Evolutionary conservation across 1,140 invertebrate species (phyloP), one percentile per base, ranked within the genome.

Genomic region (Hylyphantes graminicola): DNA sequence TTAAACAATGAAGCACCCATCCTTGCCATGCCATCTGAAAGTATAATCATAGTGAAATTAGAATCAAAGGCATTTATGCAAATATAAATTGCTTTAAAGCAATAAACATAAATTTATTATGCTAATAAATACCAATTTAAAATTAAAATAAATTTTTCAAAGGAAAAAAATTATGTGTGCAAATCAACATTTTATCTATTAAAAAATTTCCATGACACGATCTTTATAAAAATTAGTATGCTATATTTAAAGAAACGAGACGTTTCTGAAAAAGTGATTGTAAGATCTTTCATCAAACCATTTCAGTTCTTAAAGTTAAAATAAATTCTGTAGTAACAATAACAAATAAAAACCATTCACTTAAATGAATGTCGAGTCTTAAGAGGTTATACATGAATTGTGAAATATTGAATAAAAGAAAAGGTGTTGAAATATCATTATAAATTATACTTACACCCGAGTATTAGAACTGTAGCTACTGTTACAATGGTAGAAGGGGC

Each of bases 1-100:
- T 98, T 99, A 88, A 99, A 98, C 67, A 94, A 94, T 2, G 96
- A 93, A 19, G 97, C 94, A 85, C 95, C 94, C 13, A 94, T 94
- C 87, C 98, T 92, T 1, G 97, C 97, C 85, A 97, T 91, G 79
- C 98, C 98, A 93, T 99, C 97, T 99, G 87, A 67, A 89, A 70
- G n/a, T 6, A 3, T 19, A 86, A 63, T 17, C 74, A 63, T 57
- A 55, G 53, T 64, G 7, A 9, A 61, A 63, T 73, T 35, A 51
- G 55, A 13, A n/a, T 54, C 9, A 7, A 86, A 80, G 54, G 13
- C 9, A 57, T 4, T 19, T 2, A 13, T n/a, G 5, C 59, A 63
- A 74, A 50, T 87, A 15, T n/a, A 55, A 53, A 50, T n/a, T 19
- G 53, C 12, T 19, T 7, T 35, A 12, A 64, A 64, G 12, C 2